Conservation (phyloP, 2,888 invertebrate genomes). For the Eupithecia insigniata region DNA sequence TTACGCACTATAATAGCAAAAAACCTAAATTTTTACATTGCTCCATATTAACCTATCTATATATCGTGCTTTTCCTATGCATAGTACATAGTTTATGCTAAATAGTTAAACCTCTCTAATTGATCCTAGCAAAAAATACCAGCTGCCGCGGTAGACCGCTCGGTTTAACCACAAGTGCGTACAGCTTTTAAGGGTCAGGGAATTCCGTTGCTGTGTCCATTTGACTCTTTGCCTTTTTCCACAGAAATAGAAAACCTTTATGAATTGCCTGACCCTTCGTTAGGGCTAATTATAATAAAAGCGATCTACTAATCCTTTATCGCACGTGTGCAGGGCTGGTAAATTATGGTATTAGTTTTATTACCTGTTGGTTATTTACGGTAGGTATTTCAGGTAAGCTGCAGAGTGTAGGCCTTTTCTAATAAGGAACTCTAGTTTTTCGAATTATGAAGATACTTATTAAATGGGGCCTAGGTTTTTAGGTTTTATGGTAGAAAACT, state of each 20-base stretch:
- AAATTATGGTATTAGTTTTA: conserved; percentile 36
- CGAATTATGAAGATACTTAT: too few species aligned
- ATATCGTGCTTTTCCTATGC: too few species aligned
- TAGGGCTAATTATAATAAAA: conserved; percentile 35
- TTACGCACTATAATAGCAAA: too few species aligned
- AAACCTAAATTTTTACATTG: too few species aligned
- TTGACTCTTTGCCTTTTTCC: conserved; percentile 6
- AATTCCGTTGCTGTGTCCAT: neutral
- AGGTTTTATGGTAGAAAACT: too few species aligned
- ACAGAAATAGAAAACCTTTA: conserved; percentile 10
- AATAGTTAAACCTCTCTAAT: too few species aligned
- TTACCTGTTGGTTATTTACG: conserved; percentile 27
- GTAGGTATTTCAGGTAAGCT: neutral
- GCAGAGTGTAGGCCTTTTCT: neutral
- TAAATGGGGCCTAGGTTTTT: too few species aligned
- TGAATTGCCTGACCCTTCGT: conserved; percentile 24
- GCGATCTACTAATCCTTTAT: conserved; percentile 34
- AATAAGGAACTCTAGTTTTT: neutral
- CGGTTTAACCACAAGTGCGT: neutral
- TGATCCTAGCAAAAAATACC: neutral
- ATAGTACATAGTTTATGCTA: too few species aligned
- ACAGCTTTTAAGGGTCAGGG: neutral
- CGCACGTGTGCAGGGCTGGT: conserved; percentile 33
- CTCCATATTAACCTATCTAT: too few species aligned
- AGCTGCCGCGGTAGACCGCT: neutral